Conservation (phyloP, 2,797 vertebrate genomes). For the Rhabdomys pumilio region DNA sequence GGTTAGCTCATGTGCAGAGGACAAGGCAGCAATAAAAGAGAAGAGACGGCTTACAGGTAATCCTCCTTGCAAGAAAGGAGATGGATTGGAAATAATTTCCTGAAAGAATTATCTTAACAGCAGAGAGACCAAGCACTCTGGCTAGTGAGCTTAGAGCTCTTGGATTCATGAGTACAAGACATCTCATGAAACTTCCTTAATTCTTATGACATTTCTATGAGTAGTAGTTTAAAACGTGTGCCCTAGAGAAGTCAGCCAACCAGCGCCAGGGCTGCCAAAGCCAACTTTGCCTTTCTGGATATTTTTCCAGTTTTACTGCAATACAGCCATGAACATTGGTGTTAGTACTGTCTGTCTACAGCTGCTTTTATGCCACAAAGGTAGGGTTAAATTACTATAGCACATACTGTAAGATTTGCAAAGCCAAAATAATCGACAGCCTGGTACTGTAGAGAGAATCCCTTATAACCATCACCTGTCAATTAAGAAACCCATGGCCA, state of each 20-base stretch:
- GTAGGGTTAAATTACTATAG: not conserved
- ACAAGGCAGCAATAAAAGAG: not conserved
- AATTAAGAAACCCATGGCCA: not conserved
- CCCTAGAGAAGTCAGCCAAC: not conserved
- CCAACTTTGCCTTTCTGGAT: not conserved
- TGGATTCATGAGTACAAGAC: not conserved
- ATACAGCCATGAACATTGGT: not conserved
- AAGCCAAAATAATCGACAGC: not conserved
- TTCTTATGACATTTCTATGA: constrained; percentile 7
- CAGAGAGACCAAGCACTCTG: not conserved
- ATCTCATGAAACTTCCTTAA: not conserved
- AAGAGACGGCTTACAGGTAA: not conserved
- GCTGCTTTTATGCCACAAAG: not conserved
- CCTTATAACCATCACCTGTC: not conserved
- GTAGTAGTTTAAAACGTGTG: not conserved
- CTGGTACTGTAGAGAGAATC: not conserved
- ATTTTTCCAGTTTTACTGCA: not conserved
- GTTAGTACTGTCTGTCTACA: not conserved
- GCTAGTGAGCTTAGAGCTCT: not conserved
- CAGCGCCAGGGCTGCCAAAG: not conserved
- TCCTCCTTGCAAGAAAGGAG: not conserved
- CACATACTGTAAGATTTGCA: not conserved
- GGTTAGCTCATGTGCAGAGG: not conserved
- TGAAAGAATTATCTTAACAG: not conserved
- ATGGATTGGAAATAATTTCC: constrained; percentile 29